Evolutionary conservation across 2,113 vertebrate genomes (phyloP).

Genomic region (Leucoraja erinaceus): DNA sequence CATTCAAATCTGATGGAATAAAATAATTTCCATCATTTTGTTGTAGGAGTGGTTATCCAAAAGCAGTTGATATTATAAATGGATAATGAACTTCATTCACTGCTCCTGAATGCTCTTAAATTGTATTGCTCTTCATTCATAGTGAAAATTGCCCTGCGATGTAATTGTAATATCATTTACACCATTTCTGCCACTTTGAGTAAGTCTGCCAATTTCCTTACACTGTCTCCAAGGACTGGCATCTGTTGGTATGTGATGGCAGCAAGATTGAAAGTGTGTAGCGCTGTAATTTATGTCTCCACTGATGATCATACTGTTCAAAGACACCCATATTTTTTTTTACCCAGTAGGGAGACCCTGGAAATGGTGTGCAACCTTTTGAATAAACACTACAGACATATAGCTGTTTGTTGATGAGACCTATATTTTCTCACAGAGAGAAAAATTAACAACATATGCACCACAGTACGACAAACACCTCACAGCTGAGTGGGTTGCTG

Average conservation of each 20-base stretch:
- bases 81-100: conserved; percentile 28
- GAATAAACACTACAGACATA: neutral
- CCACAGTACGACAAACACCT: no score
- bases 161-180: conserved; percentile 38
- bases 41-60: neutral
- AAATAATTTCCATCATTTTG: conserved; percentile 1
- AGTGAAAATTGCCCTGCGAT: conserved; percentile 38
- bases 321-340: conserved; percentile 24
- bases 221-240: conserved; percentile 33
- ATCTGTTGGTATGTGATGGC: conserved; percentile 36
- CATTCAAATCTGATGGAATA: neutral
- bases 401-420: neutral
- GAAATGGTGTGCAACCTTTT: conserved; percentile 16
- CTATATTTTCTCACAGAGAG: conserved; percentile 1
- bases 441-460: neutral
- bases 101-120: neutral
- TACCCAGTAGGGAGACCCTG: neutral
- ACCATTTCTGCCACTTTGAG: conserved; percentile 35
- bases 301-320: conserved; percentile 24
- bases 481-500: neutral
- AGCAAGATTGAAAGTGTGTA: conserved; percentile 3
- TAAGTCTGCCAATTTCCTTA: conserved; percentile 34
- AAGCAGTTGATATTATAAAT: conserved; percentile 26
- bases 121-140: conserved; percentile 35
- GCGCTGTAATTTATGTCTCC: conserved; percentile 6